phyloP scores from a whole-genome alignment of 2,113 vertebrate genomes.

The Heterocephalus glaber region DNA sequence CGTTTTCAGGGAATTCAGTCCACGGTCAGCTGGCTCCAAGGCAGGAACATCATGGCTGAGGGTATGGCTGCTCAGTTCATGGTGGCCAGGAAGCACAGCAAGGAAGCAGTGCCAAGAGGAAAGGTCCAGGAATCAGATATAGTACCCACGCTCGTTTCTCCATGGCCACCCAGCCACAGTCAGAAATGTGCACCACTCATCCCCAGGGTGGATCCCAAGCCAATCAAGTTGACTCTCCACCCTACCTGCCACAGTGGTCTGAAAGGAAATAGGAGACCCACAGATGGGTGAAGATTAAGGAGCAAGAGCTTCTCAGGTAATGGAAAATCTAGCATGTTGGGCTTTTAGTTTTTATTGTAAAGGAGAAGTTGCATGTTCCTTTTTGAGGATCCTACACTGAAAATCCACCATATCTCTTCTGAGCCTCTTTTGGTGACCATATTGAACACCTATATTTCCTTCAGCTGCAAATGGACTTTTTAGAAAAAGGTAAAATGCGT shows the following conservation, averaged over 20 bases:
- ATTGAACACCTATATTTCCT: background rate
- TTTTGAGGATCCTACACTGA: background rate
- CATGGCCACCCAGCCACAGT: background rate
- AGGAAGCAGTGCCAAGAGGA: background rate
- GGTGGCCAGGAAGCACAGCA: background rate
- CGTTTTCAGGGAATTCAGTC: background rate
- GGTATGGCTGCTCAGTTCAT: background rate
- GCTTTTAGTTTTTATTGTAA: background rate
- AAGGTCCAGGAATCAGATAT: background rate
- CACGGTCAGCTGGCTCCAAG: background rate
- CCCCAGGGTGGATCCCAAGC: background rate
- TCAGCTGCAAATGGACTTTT: background rate
- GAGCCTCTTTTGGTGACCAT: background rate
- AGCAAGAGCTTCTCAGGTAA: background rate
- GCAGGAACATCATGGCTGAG: background rate
- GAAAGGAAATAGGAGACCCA: background rate
- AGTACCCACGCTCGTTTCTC: background rate
- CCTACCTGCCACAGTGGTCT: background rate
- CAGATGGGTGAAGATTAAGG: background rate
- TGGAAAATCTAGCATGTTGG: background rate
- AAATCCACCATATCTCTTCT: background rate
- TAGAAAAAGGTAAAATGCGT: background rate
- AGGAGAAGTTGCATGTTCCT: background rate
- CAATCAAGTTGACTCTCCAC: background rate
- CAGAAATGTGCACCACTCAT: background rate